Conservation (phyloP, 2,888 invertebrate genomes). For the Gandaritis pyraliata region DNA sequence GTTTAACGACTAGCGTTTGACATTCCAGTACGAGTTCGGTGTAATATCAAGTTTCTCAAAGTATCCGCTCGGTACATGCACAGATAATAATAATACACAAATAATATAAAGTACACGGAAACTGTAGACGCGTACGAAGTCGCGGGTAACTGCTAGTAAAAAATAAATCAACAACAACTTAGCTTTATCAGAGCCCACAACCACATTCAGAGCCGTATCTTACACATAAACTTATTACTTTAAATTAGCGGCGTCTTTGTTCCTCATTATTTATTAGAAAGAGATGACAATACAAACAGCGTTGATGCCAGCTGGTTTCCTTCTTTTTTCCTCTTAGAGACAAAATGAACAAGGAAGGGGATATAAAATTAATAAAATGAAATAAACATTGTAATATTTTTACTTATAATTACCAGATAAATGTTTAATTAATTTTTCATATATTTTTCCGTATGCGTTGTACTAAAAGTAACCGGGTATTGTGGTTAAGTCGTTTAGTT, state of each 20-base stretch:
- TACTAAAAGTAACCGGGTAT: conserved; percentile 29
- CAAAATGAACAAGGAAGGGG: conserved; percentile 54
- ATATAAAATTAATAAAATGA: conserved; percentile 38
- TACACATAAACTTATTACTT: no score
- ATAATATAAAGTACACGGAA: no score
- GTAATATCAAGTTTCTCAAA: no score
- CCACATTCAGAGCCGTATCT: no score
- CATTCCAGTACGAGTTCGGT: no score
- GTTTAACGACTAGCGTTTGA: no score
- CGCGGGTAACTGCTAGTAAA: not conserved
- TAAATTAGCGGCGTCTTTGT: no score
- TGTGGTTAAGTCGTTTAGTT: conserved; percentile 32
- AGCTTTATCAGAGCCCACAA: conserved; percentile 1
- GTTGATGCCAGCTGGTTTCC: not conserved
- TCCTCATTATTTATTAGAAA: no score
- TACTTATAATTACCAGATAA: conserved; percentile 45
- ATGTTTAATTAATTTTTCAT: conserved; percentile 48
- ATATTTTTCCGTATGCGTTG: conserved; percentile 52
- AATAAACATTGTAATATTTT: conserved; percentile 47
- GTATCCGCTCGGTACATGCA: no score
- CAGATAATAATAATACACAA: no score
- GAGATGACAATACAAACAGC: no score
- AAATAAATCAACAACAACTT: conserved; percentile 1
- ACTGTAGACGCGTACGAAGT: no score
- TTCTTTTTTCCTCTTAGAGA: conserved; percentile 49